These are phyloP conservation scores for Eilema caniola DNA, from an alignment of 2,888 invertebrate species.

Conservation along the genomic window DNA sequence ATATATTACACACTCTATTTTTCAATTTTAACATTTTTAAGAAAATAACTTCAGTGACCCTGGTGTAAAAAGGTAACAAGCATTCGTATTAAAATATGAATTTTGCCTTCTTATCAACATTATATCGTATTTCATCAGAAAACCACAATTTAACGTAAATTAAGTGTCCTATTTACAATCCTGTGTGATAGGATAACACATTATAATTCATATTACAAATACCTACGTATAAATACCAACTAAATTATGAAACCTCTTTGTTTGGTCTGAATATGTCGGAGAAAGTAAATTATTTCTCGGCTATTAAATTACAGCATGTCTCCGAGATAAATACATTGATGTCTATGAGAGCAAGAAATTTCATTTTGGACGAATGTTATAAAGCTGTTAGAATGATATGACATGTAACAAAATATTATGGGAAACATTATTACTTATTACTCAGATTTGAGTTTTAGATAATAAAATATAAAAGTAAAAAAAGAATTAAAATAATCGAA, in stretches of 20 bases:
- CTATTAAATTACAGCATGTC: conserved; percentile 28
- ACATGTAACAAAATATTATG: neutral
- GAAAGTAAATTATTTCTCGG: conserved; percentile 26
- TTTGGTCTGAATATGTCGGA: conserved; percentile 25
- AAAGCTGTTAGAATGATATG: neutral
- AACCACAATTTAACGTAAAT: neutral
- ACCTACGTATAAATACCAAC: conserved; percentile 23
- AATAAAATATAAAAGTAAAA: too few species aligned
- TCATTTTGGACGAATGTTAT: neutral
- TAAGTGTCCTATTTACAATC: neutral
- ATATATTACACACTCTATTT: too few species aligned
- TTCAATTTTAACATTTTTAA: too few species aligned
- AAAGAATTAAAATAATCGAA: too few species aligned
- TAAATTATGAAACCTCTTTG: conserved; percentile 42
- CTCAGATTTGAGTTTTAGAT: neutral
- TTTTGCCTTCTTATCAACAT: neutral
- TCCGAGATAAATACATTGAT: conserved; percentile 30
- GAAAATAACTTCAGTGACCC: neutral
- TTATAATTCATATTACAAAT: conserved; percentile 9
- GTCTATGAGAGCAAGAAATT: conserved; percentile 6
- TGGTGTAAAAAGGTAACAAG: neutral
- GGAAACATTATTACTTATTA: neutral
- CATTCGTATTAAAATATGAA: neutral
- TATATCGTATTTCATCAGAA: neutral
- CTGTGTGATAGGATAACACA: neutral